Percentiles rank a stretch among this genome's conserved stretches.
Evolutionary conservation across 2,113 vertebrate genomes (phyloP).

Genomic region (Petrocephalus microphthalmus): DNA sequence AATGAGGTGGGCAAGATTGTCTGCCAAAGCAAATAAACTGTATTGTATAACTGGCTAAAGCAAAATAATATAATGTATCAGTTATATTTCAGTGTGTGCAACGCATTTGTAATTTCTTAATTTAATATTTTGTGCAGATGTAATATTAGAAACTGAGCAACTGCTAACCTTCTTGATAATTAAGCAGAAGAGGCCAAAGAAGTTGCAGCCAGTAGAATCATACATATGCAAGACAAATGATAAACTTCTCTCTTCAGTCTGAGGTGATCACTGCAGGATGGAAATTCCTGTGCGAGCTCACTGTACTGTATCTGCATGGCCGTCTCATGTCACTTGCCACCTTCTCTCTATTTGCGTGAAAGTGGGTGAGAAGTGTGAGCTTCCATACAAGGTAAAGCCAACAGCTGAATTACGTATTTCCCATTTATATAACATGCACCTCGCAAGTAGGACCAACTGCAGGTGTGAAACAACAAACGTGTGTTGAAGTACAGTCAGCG

Average conservation of each 20-base stretch:
- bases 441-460: background rate
- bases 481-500: background rate
- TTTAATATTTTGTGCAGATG: background rate
- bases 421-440: constrained; percentile 3
- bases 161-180: background rate
- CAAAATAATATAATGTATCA: background rate
- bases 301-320: background rate
- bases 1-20: background rate
- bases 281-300: background rate
- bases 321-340: background rate
- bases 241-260: background rate
- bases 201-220: background rate
- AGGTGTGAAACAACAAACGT: background rate
- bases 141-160: background rate
- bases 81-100: background rate
- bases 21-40: background rate
- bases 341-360: background rate
- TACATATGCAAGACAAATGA: background rate
- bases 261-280: background rate
- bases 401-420: background rate
- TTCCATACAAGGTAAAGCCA: background rate
- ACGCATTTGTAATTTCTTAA: background rate
- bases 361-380: background rate
- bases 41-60: background rate
- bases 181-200: background rate